Percentiles rank a stretch among this genome's conserved stretches.
These are phyloP conservation scores for Mayetiola destructor DNA, from an alignment of 2,888 invertebrate species.

Conservation along the genomic window DNA sequence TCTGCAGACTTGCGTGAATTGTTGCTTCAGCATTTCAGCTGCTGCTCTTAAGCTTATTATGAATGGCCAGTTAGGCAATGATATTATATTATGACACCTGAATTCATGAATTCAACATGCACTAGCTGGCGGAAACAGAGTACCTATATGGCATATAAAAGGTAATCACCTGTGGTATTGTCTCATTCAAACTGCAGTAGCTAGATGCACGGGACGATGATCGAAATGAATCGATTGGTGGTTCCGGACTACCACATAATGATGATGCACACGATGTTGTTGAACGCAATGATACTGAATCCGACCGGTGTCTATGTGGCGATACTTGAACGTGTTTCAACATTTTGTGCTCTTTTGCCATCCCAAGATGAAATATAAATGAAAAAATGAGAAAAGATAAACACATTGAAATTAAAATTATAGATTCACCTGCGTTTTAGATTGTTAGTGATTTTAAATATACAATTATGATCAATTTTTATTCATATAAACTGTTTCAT, in stretches of 20 bases:
- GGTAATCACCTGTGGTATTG: conserved; percentile 37
- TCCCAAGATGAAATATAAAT: not conserved
- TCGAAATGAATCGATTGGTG: conserved; percentile 37
- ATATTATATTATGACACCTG: not conserved
- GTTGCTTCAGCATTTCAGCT: too few species aligned
- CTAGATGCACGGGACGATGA: conserved; percentile 57
- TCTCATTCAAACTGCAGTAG: conserved; percentile 46
- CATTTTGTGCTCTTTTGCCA: conserved; percentile 45
- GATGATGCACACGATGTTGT: conserved; percentile 54
- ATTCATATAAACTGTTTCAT: too few species aligned
- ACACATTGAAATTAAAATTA: too few species aligned
- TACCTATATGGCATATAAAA: not conserved
- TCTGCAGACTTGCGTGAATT: too few species aligned
- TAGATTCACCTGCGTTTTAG: too few species aligned
- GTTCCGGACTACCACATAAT: conserved; percentile 49
- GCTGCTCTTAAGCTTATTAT: not conserved
- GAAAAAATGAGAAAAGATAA: not conserved
- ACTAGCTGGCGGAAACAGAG: not conserved
- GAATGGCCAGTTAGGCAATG: not conserved
- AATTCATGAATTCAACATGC: not conserved
- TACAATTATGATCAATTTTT: too few species aligned
- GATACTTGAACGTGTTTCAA: conserved; percentile 85
- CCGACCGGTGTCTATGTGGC: conserved; percentile 68
- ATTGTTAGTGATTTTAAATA: too few species aligned
- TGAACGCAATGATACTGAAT: conserved; percentile 62